These are phyloP conservation scores for Acrobasis suavella DNA, from an alignment of 2,888 invertebrate species.

Conservation along the genomic window DNA sequence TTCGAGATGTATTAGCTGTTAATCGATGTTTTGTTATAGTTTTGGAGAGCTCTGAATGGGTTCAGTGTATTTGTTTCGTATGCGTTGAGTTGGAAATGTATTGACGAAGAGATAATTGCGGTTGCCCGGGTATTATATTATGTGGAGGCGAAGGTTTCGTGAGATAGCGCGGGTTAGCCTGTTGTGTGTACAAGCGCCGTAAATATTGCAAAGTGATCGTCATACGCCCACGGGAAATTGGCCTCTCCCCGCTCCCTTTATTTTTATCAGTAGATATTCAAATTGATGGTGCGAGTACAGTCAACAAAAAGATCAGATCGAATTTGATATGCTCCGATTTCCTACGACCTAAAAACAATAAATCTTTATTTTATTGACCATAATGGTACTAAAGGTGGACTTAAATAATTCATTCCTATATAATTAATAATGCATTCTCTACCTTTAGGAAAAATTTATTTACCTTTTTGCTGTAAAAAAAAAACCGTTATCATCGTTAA, in stretches of 20 bases:
- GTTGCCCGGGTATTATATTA: constrained; percentile 17
- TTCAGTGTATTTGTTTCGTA: constrained; percentile 5
- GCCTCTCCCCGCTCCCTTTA: constrained; percentile 42
- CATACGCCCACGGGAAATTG: constrained; percentile 56
- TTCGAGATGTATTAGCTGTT: constrained; percentile 16
- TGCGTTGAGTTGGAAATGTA: constrained; percentile 10
- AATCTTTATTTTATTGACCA: too few species aligned
- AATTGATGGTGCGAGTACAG: constrained; percentile 31
- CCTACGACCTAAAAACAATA: too few species aligned
- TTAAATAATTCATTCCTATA: too few species aligned
- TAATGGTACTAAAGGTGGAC: too few species aligned
- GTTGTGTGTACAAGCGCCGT: constrained; percentile 44
- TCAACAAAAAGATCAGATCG: constrained; percentile 25
- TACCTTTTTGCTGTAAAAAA: too few species aligned
- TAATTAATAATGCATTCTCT: too few species aligned
- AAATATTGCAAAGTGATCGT: constrained; percentile 55
- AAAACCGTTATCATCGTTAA: too few species aligned
- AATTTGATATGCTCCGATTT: too few species aligned
- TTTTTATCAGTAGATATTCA: constrained; percentile 13
- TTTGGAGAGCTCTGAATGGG: neutral
- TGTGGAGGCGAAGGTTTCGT: constrained; percentile 37
- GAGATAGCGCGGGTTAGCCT: constrained; percentile 47
- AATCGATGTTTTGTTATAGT: constrained; percentile 11
- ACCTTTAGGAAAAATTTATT: too few species aligned
- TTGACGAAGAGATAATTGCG: constrained; percentile 9